A percentile compares a stretch with the other conserved stretches of the same genome.
phyloP scores from a whole-genome alignment of 2,888 invertebrate genomes.

The Rhodophaea formosa region DNA sequence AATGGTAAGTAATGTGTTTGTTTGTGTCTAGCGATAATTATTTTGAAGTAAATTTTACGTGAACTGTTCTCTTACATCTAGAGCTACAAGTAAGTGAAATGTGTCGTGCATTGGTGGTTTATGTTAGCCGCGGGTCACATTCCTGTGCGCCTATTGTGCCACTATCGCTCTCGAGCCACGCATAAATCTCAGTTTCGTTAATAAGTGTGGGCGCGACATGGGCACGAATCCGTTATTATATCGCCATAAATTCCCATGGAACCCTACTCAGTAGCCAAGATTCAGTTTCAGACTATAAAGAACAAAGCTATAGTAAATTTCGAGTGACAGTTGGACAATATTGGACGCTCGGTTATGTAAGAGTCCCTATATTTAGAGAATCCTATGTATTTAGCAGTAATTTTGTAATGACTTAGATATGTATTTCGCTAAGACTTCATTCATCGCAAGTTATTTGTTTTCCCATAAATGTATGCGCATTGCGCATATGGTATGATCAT shows the following conservation, averaged over 20 bases:
- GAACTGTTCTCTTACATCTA: too few species aligned
- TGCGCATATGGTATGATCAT: too few species aligned
- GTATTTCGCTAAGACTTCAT: too few species aligned
- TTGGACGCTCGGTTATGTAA: too few species aligned
- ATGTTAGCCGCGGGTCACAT: slow-evolving; percentile 64
- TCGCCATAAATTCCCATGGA: slow-evolving; percentile 49
- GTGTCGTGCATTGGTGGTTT: slow-evolving; percentile 32
- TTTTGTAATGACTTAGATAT: too few species aligned
- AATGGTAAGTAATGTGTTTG: too few species aligned
- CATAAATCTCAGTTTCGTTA: slow-evolving; percentile 76
- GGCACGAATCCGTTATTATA: slow-evolving; percentile 59
- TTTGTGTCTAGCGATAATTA: too few species aligned
- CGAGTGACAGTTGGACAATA: background rate
- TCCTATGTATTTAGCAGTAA: too few species aligned
- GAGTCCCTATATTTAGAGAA: too few species aligned
- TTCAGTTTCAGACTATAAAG: slow-evolving; percentile 14
- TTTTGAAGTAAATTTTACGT: too few species aligned
- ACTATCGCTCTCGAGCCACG: slow-evolving; percentile 62
- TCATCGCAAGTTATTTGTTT: too few species aligned
- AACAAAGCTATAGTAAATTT: background rate
- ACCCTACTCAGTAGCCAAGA: slow-evolving; percentile 15
- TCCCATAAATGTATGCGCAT: too few species aligned
- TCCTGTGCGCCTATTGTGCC: slow-evolving; percentile 70
- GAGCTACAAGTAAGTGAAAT: slow-evolving; percentile 2
- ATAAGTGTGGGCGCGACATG: slow-evolving; percentile 72